These are phyloP conservation scores for Sinotaia quadrata DNA, from an alignment of 2,888 invertebrate species.

Conservation along the genomic window DNA sequence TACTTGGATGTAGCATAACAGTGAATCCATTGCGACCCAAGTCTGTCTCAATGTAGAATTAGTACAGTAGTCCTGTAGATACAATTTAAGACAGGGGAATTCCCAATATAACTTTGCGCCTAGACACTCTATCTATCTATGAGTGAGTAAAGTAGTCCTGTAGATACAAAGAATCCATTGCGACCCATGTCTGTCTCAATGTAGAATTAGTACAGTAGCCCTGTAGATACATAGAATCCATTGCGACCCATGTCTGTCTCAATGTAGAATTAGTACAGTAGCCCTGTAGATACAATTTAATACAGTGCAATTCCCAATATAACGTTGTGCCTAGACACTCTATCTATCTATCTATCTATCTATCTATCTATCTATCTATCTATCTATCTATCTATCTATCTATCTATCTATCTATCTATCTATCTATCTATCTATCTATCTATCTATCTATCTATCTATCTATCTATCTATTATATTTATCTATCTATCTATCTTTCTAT, in stretches of 20 bases:
- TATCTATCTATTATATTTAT: neutral
- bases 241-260: no score
- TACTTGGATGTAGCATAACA: no score
- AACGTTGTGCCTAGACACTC: neutral
- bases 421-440: slow-evolving; percentile 8
- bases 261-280: no score
- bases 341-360: neutral
- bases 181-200: no score
- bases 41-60: no score
- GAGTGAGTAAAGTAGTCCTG: no score
- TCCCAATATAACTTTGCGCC: neutral
- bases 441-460: slow-evolving; percentile 1
- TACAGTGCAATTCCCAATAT: neutral
- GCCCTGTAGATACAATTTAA: neutral
- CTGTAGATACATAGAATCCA: no score
- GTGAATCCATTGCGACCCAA: no score
- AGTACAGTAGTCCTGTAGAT: neutral
- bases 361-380: neutral
- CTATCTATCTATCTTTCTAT: no score
- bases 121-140: neutral
- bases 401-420: slow-evolving; percentile 2
- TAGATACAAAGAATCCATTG: no score
- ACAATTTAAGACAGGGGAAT: neutral
- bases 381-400: slow-evolving; percentile 3
- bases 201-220: no score